phyloP scores from a whole-genome alignment of 1,140 invertebrate genomes.

The Dryas iulia region DNA sequence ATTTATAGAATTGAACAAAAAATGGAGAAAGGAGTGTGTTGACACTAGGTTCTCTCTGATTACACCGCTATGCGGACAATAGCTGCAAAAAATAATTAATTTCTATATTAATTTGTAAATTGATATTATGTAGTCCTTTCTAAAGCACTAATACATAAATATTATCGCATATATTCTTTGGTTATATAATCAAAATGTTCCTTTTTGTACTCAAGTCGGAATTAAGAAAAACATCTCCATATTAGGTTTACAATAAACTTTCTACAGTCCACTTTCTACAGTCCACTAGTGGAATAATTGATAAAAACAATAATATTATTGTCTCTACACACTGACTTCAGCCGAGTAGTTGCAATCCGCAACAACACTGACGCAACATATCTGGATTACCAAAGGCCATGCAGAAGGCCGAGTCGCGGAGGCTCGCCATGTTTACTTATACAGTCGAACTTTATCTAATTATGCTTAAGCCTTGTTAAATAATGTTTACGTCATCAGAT shows the following conservation, averaged over 20 bases:
- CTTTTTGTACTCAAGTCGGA: no score
- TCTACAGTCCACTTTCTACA: neutral
- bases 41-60: no score
- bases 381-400: conserved; percentile 6
- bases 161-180: no score
- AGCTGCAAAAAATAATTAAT: neutral
- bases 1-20: no score
- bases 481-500: conserved; percentile 17
- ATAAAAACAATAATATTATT: conserved; percentile 25
- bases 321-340: neutral
- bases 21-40: no score
- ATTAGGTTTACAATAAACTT: neutral
- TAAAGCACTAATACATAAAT: neutral
- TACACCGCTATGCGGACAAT: no score
- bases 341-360: neutral
- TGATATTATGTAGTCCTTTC: neutral
- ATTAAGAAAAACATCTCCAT: no score
- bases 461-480: conserved; percentile 5
- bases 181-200: no score
- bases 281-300: neutral
- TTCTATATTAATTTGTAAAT: no score
- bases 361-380: conserved; percentile 20
- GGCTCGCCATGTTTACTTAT: conserved; percentile 25
- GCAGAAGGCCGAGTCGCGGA: conserved; percentile 11
- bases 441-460: conserved; percentile 7